Conservation (phyloP, 1,140 invertebrate genomes). For the Leptoteleia sp. region DNA sequence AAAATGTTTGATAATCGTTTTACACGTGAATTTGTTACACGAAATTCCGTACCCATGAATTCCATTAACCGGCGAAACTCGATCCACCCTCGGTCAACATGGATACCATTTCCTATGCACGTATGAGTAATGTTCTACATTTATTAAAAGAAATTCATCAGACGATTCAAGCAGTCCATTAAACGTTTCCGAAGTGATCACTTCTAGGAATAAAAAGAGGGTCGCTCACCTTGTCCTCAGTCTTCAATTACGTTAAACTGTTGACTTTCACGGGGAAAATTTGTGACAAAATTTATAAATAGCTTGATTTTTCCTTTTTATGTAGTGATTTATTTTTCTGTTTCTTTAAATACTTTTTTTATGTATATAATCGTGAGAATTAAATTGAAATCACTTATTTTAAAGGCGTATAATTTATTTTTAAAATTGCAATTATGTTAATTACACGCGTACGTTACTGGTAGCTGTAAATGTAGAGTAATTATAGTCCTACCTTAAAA, state of each 20-base stretch:
- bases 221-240: constrained; percentile 68
- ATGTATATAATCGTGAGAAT: neutral
- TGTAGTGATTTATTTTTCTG: constrained; percentile 1
- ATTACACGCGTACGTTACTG: constrained; percentile 24
- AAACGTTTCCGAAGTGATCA: constrained; percentile 21
- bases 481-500: constrained; percentile 54
- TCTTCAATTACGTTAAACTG: constrained; percentile 59
- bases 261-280: constrained; percentile 59
- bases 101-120: too few species aligned
- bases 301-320: constrained; percentile 1
- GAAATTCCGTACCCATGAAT: too few species aligned
- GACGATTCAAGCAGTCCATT: constrained; percentile 31
- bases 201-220: constrained; percentile 65
- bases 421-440: constrained; percentile 31
- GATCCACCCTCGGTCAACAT: too few species aligned
- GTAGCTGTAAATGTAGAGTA: constrained; percentile 33
- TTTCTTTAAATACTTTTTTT: too few species aligned
- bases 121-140: constrained; percentile 13
- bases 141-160: constrained; percentile 11
- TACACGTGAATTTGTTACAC: too few species aligned
- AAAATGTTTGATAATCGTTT: too few species aligned
- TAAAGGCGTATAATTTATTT: constrained; percentile 35
- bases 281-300: constrained; percentile 21
- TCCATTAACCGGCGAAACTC: too few species aligned
- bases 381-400: constrained; percentile 3